Conservation (phyloP, 2,797 vertebrate genomes). For the Sandelia bainsii region DNA sequence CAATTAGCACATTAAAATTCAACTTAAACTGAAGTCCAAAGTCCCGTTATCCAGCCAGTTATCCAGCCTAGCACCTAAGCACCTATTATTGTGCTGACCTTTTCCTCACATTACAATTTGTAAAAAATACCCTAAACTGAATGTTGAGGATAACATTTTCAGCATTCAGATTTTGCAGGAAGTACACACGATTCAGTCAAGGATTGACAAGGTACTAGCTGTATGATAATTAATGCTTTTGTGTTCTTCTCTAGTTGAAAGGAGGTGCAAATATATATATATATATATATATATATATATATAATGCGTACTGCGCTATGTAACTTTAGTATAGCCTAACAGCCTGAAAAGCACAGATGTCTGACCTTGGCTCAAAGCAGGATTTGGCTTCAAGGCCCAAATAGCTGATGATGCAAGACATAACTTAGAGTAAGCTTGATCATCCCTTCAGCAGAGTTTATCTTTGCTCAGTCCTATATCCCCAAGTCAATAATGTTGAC, state of each 20-base stretch:
- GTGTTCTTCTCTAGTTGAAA: background rate
- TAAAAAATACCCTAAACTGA: background rate
- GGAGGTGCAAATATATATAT: too few species aligned
- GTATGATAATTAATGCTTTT: background rate
- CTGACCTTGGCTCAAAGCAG: conserved; percentile 66
- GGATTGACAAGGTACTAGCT: background rate
- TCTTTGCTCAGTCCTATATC: conserved; percentile 67
- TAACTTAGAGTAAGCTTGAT: conserved; percentile 71
- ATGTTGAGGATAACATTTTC: background rate
- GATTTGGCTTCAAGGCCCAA: conserved; percentile 65
- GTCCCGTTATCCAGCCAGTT: background rate
- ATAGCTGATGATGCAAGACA: conserved; percentile 71
- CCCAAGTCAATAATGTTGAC: conserved; percentile 75
- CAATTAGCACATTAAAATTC: conserved; percentile 4
- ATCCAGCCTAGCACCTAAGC: background rate
- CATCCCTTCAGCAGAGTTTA: conserved; percentile 72
- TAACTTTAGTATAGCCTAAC: conserved; percentile 21
- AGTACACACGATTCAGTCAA: background rate
- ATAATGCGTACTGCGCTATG: conserved; percentile 1
- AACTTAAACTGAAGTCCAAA: conserved; percentile 1
- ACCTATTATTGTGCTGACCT: conserved; percentile 18
- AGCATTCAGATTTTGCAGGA: background rate
- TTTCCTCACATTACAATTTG: conserved; percentile 2
- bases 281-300: background rate
- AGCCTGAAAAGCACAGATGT: conserved; percentile 43